A percentile compares a stretch with the other conserved stretches of the same genome.
Conservation (phyloP, 1,140 invertebrate genomes). For the Belonocnema kinseyi region DNA sequence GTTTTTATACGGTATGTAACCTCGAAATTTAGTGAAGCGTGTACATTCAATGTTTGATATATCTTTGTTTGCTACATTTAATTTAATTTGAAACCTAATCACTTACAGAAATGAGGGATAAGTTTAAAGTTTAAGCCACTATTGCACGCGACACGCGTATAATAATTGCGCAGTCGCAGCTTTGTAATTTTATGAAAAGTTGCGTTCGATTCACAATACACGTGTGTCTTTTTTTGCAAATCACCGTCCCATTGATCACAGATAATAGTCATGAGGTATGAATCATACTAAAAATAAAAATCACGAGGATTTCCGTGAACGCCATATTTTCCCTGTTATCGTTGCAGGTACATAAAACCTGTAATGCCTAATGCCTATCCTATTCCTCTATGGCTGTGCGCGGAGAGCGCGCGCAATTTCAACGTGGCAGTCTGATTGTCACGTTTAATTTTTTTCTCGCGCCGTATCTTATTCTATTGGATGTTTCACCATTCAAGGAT, state of each 20-base stretch:
- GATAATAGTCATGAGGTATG: slow-evolving; percentile 22
- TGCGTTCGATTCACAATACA: background rate
- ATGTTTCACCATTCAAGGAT: slow-evolving; percentile 64
- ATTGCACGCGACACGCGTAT: too few species aligned
- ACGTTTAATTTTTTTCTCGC: slow-evolving; percentile 15
- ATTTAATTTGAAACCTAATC: too few species aligned
- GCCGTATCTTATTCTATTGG: slow-evolving; percentile 53
- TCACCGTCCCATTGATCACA: background rate
- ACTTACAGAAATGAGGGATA: too few species aligned
- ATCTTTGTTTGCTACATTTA: too few species aligned
- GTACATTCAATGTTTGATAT: too few species aligned
- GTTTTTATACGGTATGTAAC: too few species aligned
- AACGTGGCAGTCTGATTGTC: slow-evolving; percentile 13
- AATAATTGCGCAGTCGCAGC: too few species aligned
- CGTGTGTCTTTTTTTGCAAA: slow-evolving; percentile 19
- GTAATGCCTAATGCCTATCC: too few species aligned
- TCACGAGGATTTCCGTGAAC: slow-evolving; percentile 4
- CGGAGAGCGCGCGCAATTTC: background rate
- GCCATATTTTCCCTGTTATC: background rate
- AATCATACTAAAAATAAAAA: slow-evolving; percentile 23
- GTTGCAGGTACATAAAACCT: background rate
- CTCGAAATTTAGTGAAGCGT: too few species aligned
- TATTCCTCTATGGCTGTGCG: background rate
- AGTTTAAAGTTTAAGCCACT: too few species aligned
- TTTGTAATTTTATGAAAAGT: too few species aligned